Percentiles rank a stretch among this genome's conserved stretches.
phyloP scores from a whole-genome alignment of 2,888 invertebrate genomes.

The Sussaba pulchella region DNA sequence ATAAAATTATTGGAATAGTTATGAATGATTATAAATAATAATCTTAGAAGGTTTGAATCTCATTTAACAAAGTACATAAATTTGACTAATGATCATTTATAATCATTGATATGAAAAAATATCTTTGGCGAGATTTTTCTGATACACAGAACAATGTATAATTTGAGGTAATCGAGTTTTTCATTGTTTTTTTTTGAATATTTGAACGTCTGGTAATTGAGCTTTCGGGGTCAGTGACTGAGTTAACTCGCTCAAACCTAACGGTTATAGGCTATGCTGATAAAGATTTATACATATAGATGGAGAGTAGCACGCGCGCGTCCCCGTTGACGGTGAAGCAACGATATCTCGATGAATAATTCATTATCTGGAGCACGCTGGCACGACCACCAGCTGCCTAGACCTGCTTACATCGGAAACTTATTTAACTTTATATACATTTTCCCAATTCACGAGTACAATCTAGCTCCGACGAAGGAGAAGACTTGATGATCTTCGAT shows the following conservation, averaged over 20 bases:
- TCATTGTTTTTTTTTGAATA: slow-evolving; percentile 75
- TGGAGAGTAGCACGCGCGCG: slow-evolving; percentile 22
- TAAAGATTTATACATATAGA: slow-evolving; percentile 14
- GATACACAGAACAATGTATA: too few species aligned
- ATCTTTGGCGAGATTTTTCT: too few species aligned
- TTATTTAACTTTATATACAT: slow-evolving; percentile 1
- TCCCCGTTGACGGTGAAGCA: slow-evolving; percentile 44
- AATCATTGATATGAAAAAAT: too few species aligned
- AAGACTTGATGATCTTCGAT: not conserved
- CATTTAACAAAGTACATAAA: too few species aligned
- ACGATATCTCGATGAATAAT: slow-evolving; percentile 54
- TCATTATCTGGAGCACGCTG: slow-evolving; percentile 39
- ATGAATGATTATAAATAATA: too few species aligned
- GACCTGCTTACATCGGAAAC: slow-evolving; percentile 3
- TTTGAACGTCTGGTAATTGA: not conserved
- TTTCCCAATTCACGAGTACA: slow-evolving; percentile 19
- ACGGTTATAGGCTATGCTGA: slow-evolving; percentile 26
- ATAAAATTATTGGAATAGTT: too few species aligned
- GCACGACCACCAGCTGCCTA: not conserved
- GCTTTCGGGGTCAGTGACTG: slow-evolving; percentile 22
- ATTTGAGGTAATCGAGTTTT: too few species aligned
- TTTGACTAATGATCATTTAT: too few species aligned
- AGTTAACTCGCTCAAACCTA: slow-evolving; percentile 1
- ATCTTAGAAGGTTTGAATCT: too few species aligned
- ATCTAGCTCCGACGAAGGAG: not conserved